A percentile compares a stretch with the other conserved stretches of the same genome.
phyloP scores from a whole-genome alignment of 2,797 vertebrate species.

The Malurus leucopterus region DNA sequence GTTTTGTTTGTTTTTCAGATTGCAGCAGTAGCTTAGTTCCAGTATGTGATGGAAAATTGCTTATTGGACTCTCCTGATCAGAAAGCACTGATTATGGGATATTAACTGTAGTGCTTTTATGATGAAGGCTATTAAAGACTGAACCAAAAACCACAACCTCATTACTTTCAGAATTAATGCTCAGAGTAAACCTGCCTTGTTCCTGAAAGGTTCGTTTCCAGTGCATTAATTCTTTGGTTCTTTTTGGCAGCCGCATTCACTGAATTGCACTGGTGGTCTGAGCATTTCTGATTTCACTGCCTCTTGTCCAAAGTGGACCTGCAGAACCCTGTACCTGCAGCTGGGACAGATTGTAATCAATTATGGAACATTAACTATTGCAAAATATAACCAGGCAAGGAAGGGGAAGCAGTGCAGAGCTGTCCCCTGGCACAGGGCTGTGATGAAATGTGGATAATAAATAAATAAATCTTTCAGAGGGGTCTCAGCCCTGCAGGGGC shows the following conservation, averaged over 20 bases:
- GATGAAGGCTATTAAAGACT: constrained; percentile 32
- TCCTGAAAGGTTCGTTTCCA: constrained; percentile 16
- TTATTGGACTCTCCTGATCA: constrained; percentile 27
- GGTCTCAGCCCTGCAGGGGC: too few species aligned
- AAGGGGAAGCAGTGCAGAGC: neutral
- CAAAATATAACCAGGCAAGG: neutral
- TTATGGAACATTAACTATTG: neutral
- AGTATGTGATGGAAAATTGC: constrained; percentile 6
- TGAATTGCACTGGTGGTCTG: neutral
- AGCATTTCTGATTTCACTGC: neutral
- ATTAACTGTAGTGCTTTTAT: constrained; percentile 43
- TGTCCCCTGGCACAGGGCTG: neutral
- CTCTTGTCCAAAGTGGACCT: neutral
- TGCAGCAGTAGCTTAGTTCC: constrained; percentile 2
- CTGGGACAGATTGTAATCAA: neutral
- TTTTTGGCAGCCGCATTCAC: neutral
- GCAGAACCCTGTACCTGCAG: neutral
- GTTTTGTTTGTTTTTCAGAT: neutral
- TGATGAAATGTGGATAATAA: neutral
- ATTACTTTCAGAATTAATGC: constrained; percentile 16
- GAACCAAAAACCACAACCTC: constrained; percentile 15
- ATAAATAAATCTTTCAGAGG: neutral
- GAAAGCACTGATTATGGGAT: constrained; percentile 25
- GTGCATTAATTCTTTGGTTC: neutral
- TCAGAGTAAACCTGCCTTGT: constrained; percentile 4